Base-by-base conservation (phyloP, 2,113 vertebrate genomes). In the Elachura formosa region DNA sequence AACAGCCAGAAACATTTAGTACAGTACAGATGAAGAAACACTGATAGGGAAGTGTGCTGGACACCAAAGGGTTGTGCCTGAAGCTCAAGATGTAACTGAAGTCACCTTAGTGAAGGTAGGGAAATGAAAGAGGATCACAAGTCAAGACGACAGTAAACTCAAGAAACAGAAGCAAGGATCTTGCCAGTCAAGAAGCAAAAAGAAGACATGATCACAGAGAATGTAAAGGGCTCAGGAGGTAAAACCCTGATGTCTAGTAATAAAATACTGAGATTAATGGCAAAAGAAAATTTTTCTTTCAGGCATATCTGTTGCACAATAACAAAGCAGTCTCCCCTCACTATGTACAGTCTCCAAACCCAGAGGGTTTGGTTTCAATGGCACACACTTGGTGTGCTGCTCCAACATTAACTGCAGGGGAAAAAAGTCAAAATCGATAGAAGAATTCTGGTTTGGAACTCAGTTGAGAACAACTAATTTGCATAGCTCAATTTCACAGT, bases 291-390 rank as follows among this genome's bases (percentile, higher is more conserved):
- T 29, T 4, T 46, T 64, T 66, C 3, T 58, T 46, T 9, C 41
- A 84, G 58, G 9, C 23, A 80, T 52, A 33, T 33, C 28, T 83
- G 15, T 55, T 64, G n/a, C 40, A 76, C 5, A 80, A 25, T 22
- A 56, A 2, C 28, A 85, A 28, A 82, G 6, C 25, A 68, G 9
- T 41, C 18, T 86, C 26, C 29, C 6, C 7, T 51, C 38, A 25
- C 10, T 34, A 23, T 1, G 3, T 5, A 13, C 2, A 28, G 17
- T 12, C 21, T 67, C 11, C 11, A 74, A 46, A 51, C 1, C 7
- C 6, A 33, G 19, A 6, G 18, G 4, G 4, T 46, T 82, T 91
- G 43, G 1, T 67, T 85, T 85, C 76, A 67, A 67, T 22, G 24
- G 11, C 13, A 66, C 26, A 74, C 20, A 18, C 24, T 2, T 1